These are phyloP conservation scores for Alces alces DNA, from an alignment of 2,113 vertebrate genomes.

Conservation along the genomic window DNA sequence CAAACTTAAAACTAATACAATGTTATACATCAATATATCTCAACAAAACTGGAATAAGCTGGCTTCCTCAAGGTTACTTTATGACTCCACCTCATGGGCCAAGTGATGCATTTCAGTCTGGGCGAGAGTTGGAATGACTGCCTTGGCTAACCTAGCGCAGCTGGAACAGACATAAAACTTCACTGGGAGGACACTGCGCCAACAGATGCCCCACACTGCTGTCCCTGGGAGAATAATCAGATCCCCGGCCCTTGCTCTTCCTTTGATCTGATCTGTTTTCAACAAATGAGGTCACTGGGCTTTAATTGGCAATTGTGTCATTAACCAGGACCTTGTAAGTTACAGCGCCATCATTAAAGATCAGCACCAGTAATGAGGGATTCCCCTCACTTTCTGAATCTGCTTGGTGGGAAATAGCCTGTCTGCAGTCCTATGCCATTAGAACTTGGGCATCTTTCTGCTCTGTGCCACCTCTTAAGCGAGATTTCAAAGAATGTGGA, in stretches of 20 bases:
- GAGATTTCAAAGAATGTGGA: neutral
- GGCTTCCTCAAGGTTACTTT: neutral
- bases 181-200: fast-evolving
- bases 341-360: neutral
- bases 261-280: neutral
- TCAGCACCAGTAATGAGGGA: neutral
- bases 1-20: neutral
- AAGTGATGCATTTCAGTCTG: neutral
- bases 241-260: neutral
- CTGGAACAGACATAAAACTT: fast-evolving
- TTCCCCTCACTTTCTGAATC: neutral
- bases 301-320: neutral
- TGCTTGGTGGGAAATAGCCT: neutral
- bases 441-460: neutral
- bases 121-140: neutral
- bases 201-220: fast-evolving
- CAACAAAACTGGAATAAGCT: neutral
- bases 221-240: neutral
- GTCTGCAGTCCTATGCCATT: fast-evolving
- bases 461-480: neutral
- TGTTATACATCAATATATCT: too few species aligned
- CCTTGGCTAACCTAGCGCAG: neutral
- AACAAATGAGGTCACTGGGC: constrained; percentile 50
- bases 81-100: neutral
- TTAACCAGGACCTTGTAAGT: neutral